These are phyloP conservation scores for Gymnocheta viridis DNA, from an alignment of 2,888 invertebrate species.

Conservation along the genomic window DNA sequence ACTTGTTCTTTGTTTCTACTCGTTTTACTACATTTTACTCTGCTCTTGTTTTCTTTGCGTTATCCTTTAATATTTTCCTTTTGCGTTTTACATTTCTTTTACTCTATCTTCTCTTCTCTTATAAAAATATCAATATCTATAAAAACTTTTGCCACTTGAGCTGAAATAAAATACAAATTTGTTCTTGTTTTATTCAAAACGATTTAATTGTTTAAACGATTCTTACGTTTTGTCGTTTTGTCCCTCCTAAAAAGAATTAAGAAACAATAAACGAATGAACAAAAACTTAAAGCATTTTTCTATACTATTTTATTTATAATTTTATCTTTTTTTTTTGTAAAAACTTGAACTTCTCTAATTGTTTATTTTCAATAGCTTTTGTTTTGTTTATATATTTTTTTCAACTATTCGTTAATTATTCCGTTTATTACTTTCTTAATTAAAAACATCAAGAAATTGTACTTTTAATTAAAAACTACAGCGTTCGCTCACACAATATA, in stretches of 20 bases:
- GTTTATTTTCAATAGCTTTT: background rate
- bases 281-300: background rate
- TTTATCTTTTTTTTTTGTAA: background rate
- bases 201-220: constrained; percentile 1
- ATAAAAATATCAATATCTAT: background rate
- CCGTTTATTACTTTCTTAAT: constrained; percentile 10
- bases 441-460: background rate
- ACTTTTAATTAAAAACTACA: background rate
- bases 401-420: background rate
- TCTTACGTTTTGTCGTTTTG: constrained; percentile 39
- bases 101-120: background rate
- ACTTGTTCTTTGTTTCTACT: constrained; percentile 37
- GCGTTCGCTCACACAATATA: background rate
- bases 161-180: constrained; percentile 6
- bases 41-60: constrained; percentile 27
- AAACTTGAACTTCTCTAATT: background rate
- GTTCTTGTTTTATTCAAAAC: constrained; percentile 9
- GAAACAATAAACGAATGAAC: background rate
- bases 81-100: constrained; percentile 23
- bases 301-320: background rate
- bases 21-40: constrained; percentile 25
- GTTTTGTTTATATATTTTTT: background rate
- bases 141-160: background rate
- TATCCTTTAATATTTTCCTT: constrained; percentile 20
- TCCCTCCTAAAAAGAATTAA: background rate